These are phyloP conservation scores for Mya arenaria DNA, from an alignment of 1,140 invertebrate genomes.

Conservation along the genomic window DNA sequence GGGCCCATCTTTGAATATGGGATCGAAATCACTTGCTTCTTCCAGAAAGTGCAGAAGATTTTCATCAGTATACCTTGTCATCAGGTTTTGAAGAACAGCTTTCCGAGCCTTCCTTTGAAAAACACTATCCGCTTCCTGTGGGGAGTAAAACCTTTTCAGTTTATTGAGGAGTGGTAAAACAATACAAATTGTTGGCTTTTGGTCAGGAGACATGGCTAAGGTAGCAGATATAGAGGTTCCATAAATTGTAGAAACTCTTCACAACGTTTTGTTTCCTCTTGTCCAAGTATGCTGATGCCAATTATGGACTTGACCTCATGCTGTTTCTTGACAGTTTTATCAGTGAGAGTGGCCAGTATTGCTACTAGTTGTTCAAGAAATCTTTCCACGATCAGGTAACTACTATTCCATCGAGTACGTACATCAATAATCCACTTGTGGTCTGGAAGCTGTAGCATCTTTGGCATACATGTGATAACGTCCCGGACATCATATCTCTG, in stretches of 20 bases:
- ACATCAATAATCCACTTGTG: conserved; percentile 29
- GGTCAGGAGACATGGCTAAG: not conserved
- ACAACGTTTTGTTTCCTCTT: not conserved
- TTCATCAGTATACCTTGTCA: not conserved
- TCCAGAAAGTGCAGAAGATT: not conserved
- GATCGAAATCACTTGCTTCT: not conserved
- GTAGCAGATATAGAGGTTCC: conserved; percentile 14
- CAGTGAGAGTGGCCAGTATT: not conserved
- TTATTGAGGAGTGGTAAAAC: not conserved
- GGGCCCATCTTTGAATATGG: not conserved
- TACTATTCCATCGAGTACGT: conserved; percentile 8
- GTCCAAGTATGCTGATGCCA: not conserved
- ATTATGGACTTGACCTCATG: not conserved
- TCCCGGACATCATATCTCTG: too few relatives aligned
- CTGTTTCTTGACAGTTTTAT: not conserved
- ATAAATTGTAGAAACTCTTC: not conserved
- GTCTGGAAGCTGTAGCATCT: not conserved
- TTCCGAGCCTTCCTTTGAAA: not conserved
- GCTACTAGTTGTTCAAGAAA: conserved; percentile 14
- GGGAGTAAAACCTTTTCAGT: not conserved
- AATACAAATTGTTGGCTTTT: not conserved
- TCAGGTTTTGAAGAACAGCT: not conserved
- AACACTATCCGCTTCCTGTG: not conserved
- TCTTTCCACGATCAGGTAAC: not conserved
- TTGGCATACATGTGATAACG: too few relatives aligned